These are phyloP conservation scores for Botia kubotai DNA, from an alignment of 2,797 vertebrate genomes.

Conservation along the genomic window DNA sequence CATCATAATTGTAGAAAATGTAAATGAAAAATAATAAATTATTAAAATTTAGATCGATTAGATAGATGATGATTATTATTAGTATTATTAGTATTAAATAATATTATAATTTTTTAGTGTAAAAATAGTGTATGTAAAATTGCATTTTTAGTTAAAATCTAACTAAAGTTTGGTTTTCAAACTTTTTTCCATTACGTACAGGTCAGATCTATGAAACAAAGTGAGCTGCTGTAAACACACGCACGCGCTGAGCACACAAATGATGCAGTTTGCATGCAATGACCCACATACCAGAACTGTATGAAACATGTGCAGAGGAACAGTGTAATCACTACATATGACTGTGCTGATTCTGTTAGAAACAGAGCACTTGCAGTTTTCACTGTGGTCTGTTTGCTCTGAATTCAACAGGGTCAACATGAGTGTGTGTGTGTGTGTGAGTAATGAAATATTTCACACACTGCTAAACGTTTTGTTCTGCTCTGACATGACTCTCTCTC, in stretches of 20 bases:
- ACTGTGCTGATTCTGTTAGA: neutral
- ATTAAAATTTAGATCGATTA: too few relatives aligned
- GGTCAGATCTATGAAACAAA: too few relatives aligned
- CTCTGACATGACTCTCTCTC: constrained; percentile 21
- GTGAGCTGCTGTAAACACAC: neutral
- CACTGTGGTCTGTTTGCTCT: constrained; percentile 2
- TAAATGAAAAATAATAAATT: too few relatives aligned
- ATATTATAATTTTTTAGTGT: too few relatives aligned
- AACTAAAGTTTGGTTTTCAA: too few relatives aligned
- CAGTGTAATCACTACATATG: neutral
- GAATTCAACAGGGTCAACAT: constrained; percentile 4
- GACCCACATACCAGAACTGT: constrained; percentile 34
- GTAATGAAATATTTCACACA: constrained; percentile 51
- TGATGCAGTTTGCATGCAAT: constrained; percentile 26
- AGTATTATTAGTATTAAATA: too few relatives aligned
- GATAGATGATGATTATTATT: too few relatives aligned
- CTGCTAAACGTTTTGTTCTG: constrained; percentile 36
- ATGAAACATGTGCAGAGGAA: constrained; percentile 34
- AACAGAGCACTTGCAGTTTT: neutral
- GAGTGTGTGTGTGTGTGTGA: constrained; percentile 35
- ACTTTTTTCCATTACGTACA: too few relatives aligned
- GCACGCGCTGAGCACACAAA: neutral
- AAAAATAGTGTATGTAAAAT: too few relatives aligned
- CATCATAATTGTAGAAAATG: neutral
- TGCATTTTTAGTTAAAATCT: too few relatives aligned